Evolutionary conservation across 92 coral and sea anemone species (phyloP).

Genomic region (Metridium senile): DNA sequence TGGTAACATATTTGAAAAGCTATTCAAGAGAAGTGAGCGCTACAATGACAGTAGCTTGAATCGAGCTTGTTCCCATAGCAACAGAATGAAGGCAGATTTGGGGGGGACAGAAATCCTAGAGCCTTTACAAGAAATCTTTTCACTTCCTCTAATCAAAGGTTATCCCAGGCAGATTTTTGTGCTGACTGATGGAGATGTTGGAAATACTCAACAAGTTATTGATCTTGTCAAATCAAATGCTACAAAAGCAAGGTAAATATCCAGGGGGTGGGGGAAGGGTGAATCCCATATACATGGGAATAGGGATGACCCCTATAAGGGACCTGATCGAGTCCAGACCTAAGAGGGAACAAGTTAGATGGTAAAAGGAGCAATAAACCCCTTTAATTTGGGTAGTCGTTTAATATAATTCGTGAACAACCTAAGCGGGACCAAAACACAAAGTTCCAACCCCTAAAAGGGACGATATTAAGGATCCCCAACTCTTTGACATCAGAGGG

Average conservation of each 20-base stretch:
- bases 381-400: too few relatives aligned
- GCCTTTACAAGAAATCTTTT: constrained; percentile 72
- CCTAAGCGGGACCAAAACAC: too few relatives aligned
- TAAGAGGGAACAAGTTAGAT: too few relatives aligned
- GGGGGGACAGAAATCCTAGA: constrained; percentile 86
- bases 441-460: too few relatives aligned
- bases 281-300: too few relatives aligned
- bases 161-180: constrained; percentile 89
- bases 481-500: too few relatives aligned
- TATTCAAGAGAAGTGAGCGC: constrained; percentile 61
- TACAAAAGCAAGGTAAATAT: constrained; percentile 59
- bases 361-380: too few relatives aligned
- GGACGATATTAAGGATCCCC: too few relatives aligned
- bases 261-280: too few relatives aligned
- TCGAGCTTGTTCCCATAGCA: constrained; percentile 64
- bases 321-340: too few relatives aligned
- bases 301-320: too few relatives aligned
- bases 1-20: constrained; percentile 74
- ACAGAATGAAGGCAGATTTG: constrained; percentile 65
- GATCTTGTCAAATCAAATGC: constrained; percentile 61
- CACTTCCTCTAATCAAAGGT: constrained; percentile 74
- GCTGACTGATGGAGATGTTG: constrained; percentile 83
- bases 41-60: constrained; percentile 76
- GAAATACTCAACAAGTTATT: constrained; percentile 80
- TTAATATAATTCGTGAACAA: too few relatives aligned